These are phyloP conservation scores for Tadarida brasiliensis DNA, from an alignment of 2,797 vertebrate genomes.

Conservation along the genomic window DNA sequence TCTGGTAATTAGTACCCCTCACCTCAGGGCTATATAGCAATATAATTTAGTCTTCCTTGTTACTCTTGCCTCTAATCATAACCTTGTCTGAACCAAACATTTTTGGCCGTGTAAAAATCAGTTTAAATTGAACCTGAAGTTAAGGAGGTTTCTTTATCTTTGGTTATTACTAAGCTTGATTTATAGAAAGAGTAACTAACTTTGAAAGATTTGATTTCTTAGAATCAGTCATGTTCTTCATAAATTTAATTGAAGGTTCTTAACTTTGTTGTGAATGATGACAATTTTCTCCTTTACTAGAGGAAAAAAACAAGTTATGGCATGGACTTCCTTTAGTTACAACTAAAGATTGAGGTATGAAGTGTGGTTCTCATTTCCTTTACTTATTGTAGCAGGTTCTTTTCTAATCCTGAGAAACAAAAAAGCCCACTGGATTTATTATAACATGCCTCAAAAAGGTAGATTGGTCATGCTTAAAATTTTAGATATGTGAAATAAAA, in stretches of 20 bases:
- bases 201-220: conserved; percentile 55
- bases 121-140: conserved; percentile 50
- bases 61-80: not conserved
- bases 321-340: not conserved
- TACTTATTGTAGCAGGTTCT: not conserved
- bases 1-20: not conserved
- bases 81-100: not conserved
- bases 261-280: conserved; percentile 4
- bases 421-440: not conserved
- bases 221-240: not conserved
- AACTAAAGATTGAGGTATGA: not conserved
- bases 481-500: conserved; percentile 16
- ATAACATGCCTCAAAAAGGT: not conserved
- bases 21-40: not conserved
- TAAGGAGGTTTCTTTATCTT: conserved; percentile 37
- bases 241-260: conserved; percentile 29
- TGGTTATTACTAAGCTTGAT: conserved; percentile 42
- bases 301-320: not conserved
- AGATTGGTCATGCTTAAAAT: conserved; percentile 47
- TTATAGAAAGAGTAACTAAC: conserved; percentile 7
- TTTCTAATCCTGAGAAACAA: conserved; percentile 39
- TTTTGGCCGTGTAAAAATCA: conserved; percentile 17
- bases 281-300: not conserved
- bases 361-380: not conserved
- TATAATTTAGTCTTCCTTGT: conserved; percentile 1